Base-by-base conservation (phyloP, 1,140 invertebrate species). In the Antheraea mylitta region DNA sequence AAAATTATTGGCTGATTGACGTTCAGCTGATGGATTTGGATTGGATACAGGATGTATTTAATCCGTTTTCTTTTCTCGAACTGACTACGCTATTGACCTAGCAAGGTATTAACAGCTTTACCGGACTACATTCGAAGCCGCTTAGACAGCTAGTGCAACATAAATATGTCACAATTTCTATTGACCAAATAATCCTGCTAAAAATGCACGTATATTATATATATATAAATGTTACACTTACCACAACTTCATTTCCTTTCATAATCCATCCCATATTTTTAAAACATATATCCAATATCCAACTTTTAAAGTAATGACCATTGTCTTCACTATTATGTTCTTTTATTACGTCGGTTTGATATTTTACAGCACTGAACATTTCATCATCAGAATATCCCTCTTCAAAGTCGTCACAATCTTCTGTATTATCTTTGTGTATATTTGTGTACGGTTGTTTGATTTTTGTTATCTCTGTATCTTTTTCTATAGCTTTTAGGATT, bases 281-380 rank as follows among this genome's bases (percentile, higher is more conserved):
- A 18, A 94, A 86, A 81, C 93, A 94, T 16, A 89, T 90, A 79
- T 93, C 85, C 48, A 94, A 77, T 19, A 94, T 85, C 94, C 94
- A 94, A 66, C 90, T 91, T 59, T 91, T 83, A 68, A 87, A 79
- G 60, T 71, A 73, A 48, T 66, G 63, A 66, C 74, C 72, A 30
- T 75, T 75, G 7, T 42, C 38, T 64, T 71, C 81, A 16, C 80
- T 80, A 13, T 86, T 83, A 64, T 83, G 80, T 53, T 72, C 73
- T 61, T 76, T 78, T 53, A 22, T 82, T 67, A 70, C 83, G 70
- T 16, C 45, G 5, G 2, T 8, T 42, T 83, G 80, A 18, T 58
- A 58, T 18, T 74, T 71, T 11, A 68, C 58, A 9, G 72, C 79
- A 45, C 69, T 69, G 73, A 87, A 90, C 79, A 89, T 77, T 76